phyloP scores from a whole-genome alignment of 2,113 vertebrate species.

The Cynoglossus semilaevis region DNA sequence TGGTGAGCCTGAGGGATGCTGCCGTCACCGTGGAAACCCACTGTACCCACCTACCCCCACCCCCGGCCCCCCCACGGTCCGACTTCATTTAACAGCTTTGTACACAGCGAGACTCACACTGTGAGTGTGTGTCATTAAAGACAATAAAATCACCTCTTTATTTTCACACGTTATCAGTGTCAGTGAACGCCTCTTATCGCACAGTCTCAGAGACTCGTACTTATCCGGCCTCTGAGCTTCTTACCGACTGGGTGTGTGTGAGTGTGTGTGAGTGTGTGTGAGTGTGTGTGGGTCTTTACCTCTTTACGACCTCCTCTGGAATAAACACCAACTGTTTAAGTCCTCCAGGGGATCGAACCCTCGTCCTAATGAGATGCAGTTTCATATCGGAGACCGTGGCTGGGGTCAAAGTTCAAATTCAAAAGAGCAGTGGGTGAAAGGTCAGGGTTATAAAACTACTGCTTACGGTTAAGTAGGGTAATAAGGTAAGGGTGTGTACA shows the following conservation, averaged over 20 bases:
- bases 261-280: background rate
- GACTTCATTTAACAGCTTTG: constrained; percentile 10
- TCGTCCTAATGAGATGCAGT: no score
- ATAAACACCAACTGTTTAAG: no score
- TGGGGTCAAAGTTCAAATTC: no score
- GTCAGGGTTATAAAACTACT: no score
- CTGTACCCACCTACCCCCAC: background rate
- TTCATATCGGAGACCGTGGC: no score
- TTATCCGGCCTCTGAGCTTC: no score
- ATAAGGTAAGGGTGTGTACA: no score
- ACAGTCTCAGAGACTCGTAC: background rate
- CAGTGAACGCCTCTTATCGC: background rate
- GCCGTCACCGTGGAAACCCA: constrained; percentile 47
- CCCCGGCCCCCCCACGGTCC: background rate
- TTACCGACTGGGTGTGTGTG: background rate
- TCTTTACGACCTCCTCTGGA: background rate
- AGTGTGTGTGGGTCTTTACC: background rate
- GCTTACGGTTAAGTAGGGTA: no score
- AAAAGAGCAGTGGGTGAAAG: no score
- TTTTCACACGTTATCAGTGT: background rate
- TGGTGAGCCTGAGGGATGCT: constrained; percentile 40
- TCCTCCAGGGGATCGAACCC: no score
- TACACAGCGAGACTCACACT: background rate
- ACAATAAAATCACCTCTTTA: background rate
- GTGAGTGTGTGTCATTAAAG: background rate